Evolutionary conservation across 2,113 vertebrate species (phyloP), one percentile per base, ranked within the genome.

Genomic region (Megalops atlanticus): DNA sequence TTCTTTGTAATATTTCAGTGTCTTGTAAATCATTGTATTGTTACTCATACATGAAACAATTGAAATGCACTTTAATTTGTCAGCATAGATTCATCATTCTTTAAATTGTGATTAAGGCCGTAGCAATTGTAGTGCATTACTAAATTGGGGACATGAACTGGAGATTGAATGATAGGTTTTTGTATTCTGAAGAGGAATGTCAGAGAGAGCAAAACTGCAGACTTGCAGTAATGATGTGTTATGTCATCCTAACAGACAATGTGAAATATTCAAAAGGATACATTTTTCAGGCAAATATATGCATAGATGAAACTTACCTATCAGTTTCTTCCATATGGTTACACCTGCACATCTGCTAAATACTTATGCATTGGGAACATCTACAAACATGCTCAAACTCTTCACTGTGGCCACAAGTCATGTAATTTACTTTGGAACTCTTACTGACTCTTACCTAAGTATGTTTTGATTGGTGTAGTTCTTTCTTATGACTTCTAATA

Each of bases 31-130:
- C 68, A 82, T 78, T 27, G 80, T 76, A 76, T 58, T 76, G 40
- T 76, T 52, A 43, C 41, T 81, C 80, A 43, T 81, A 70, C 45
- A 52, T 77, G 40, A 82, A 71, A 58, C 80, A 38, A 72, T 64
- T 81, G 75, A 72, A 78, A 78, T 77, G 81, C 81, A 71, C 75
- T 82, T 81, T 77, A 81, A 43, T 43, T 43, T 54, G 21, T 27
- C 10, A 81, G 36, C 24, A 31, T 74, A 5, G 12, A 71, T 39
- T 33, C 35, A 24, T 79, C n/a, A 38, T 78, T n/a, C 64, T 45
- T 18, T 47, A 75, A 40, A n/a, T 24, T n/a, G 14, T 39, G 52
- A 52, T 11, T 36, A 3, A 52, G 45, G 33, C 7, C 27, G 54
- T 31, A 15, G 18, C 4, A 10, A 41, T 6, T n/a, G 58, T 64